Evolutionary conservation across 2,797 vertebrate genomes (phyloP).

Genomic region (Anabas testudineus): DNA sequence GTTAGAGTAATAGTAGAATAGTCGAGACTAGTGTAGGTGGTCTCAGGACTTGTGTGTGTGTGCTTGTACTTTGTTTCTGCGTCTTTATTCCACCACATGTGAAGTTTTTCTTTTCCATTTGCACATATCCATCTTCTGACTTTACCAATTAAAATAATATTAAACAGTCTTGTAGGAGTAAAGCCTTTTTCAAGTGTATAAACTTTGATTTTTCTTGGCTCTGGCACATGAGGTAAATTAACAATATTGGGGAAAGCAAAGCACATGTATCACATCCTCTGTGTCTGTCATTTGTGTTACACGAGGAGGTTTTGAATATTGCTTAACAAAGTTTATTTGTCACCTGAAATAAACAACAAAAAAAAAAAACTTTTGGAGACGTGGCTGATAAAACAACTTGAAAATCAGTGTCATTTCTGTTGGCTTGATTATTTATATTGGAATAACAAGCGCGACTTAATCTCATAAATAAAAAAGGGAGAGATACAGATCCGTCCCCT

Average conservation of each 20-base stretch:
- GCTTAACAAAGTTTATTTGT: slow-evolving; percentile 70
- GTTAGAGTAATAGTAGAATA: slow-evolving; percentile 38
- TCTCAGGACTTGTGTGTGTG: slow-evolving; percentile 20
- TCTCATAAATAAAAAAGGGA: slow-evolving; percentile 86
- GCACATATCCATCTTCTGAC: slow-evolving; percentile 19
- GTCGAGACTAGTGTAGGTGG: slow-evolving; percentile 38
- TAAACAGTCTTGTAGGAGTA: slow-evolving; percentile 17
- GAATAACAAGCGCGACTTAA: slow-evolving; percentile 84
- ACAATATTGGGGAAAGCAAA: slow-evolving; percentile 20
- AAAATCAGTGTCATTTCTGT: slow-evolving; percentile 81
- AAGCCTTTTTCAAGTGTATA: slow-evolving; percentile 15
- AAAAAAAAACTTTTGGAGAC: slow-evolving; percentile 70
- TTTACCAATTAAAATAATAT: not conserved
- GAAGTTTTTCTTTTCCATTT: slow-evolving; percentile 27
- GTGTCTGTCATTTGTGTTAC: slow-evolving; percentile 32
- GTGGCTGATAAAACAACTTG: slow-evolving; percentile 71
- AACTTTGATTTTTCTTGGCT: slow-evolving; percentile 34
- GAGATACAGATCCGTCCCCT: slow-evolving; percentile 84
- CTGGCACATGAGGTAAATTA: slow-evolving; percentile 38
- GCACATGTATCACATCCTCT: slow-evolving; percentile 39
- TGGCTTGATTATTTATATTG: slow-evolving; percentile 85
- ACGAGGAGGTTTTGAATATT: slow-evolving; percentile 6
- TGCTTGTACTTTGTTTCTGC: not conserved
- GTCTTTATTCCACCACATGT: slow-evolving; percentile 17
- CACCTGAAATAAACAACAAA: slow-evolving; percentile 75